Conservation (phyloP, 2,888 invertebrate genomes). For the Apodemia hepburni region DNA sequence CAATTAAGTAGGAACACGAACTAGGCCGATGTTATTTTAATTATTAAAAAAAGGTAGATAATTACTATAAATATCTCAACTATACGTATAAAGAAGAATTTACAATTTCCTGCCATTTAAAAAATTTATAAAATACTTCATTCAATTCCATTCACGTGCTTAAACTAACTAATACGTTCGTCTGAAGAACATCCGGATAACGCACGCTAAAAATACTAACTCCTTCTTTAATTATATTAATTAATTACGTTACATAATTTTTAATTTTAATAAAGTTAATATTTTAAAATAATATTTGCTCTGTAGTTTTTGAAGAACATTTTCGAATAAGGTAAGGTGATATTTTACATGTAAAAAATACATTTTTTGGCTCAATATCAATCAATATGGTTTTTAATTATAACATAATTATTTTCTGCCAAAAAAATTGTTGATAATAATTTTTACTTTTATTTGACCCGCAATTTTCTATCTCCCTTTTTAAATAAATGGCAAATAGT, state of each 20-base stretch:
- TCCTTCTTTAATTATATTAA: neutral
- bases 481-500: too few relatives aligned
- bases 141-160: constrained; percentile 17
- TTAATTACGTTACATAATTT: too few relatives aligned
- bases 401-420: too few relatives aligned
- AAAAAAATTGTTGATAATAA: too few relatives aligned
- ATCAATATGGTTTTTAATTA: too few relatives aligned
- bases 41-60: neutral
- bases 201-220: constrained; percentile 55
- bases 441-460: too few relatives aligned
- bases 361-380: too few relatives aligned
- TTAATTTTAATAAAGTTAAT: neutral
- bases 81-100: neutral
- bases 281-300: neutral
- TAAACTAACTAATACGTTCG: constrained; percentile 8
- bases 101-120: neutral
- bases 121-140: neutral
- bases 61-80: neutral
- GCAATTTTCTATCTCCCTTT: too few relatives aligned
- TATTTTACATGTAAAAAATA: too few relatives aligned
- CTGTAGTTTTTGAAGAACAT: too few relatives aligned
- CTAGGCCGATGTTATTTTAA: neutral
- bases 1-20: too few relatives aligned
- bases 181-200: constrained; percentile 34
- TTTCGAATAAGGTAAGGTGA: too few relatives aligned